These are phyloP conservation scores for Conger conger DNA, from an alignment of 2,113 vertebrate genomes.

Conservation along the genomic window DNA sequence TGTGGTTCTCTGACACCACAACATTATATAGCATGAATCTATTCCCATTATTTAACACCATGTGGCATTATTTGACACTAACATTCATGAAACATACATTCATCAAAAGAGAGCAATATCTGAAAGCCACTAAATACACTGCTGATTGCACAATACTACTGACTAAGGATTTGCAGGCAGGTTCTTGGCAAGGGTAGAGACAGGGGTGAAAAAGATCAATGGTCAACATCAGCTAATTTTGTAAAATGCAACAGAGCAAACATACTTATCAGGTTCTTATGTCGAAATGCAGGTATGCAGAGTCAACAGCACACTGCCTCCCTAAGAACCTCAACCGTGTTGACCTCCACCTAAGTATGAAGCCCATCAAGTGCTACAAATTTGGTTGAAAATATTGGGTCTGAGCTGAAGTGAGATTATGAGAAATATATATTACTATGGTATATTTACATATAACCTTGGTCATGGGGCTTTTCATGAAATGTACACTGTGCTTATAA, in stretches of 20 bases:
- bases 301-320: too few relatives aligned
- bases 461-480: not conserved
- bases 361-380: not conserved
- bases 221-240: not conserved
- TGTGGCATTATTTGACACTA: not conserved
- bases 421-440: too few relatives aligned
- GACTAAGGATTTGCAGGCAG: not conserved
- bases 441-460: too few relatives aligned
- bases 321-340: not conserved
- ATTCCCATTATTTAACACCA: not conserved
- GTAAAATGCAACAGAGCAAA: not conserved
- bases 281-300: too few relatives aligned
- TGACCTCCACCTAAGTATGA: not conserved
- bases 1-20: too few relatives aligned
- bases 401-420: not conserved
- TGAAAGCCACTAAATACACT: not conserved
- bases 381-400: not conserved
- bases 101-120: not conserved
- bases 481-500: too few relatives aligned
- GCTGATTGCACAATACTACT: not conserved
- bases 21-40: too few relatives aligned
- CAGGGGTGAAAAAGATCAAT: not conserved
- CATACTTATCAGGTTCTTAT: not conserved
- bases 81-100: not conserved
- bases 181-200: not conserved